These are phyloP conservation scores for Paramormyrops kingsleyae DNA, from an alignment of 2,113 vertebrate species.

Conservation along the genomic window DNA sequence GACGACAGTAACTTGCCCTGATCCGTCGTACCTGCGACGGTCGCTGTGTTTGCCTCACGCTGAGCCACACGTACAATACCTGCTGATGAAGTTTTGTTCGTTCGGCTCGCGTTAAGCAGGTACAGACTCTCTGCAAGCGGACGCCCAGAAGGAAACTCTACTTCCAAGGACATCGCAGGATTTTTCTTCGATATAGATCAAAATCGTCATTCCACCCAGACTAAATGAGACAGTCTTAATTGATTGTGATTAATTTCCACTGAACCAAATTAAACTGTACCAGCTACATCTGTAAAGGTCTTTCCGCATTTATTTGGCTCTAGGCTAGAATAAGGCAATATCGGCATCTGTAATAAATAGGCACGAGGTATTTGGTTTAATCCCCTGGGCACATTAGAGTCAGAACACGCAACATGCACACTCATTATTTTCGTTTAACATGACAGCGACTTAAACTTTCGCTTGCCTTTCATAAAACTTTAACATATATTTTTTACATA, in stretches of 20 bases:
- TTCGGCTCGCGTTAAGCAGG: conserved; percentile 99
- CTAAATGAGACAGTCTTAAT: neutral
- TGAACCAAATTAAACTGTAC: neutral
- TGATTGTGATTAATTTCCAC: neutral
- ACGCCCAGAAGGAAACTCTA: neutral
- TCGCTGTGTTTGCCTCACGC: conserved; percentile 90
- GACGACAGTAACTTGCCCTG: neutral
- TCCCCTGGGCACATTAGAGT: neutral
- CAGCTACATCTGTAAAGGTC: neutral
- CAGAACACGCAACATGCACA: neutral
- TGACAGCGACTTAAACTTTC: neutral
- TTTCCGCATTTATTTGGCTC: neutral
- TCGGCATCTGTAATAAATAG: neutral
- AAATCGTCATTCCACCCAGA: neutral
- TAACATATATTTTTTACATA: neutral
- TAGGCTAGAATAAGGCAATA: neutral
- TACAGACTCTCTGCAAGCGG: conserved; percentile 70
- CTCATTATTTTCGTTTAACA: neutral
- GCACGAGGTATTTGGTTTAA: neutral
- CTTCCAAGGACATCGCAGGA: neutral
- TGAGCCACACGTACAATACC: conserved; percentile 99
- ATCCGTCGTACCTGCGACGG: neutral
- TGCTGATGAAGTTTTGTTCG: conserved; percentile 99
- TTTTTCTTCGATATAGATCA: neutral
- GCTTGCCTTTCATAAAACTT: neutral